phyloP scores from a whole-genome alignment of 37 sponge, comb jelly and placozoan species.

The Theonella swinhoei region DNA sequence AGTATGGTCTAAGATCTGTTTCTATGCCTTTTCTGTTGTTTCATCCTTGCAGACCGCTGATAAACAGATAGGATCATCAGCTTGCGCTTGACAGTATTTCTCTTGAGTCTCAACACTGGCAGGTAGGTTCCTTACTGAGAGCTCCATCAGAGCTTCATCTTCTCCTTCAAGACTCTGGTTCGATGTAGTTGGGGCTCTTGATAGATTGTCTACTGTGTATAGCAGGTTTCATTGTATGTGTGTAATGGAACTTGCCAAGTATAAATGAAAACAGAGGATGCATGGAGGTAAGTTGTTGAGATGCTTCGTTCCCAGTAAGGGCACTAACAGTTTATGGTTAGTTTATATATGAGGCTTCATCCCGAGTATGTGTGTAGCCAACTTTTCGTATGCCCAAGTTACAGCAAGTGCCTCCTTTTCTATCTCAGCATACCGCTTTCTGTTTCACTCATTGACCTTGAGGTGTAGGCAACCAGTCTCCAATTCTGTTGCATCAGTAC shows the following conservation, averaged over 20 bases:
- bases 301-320: slow-evolving; percentile 26
- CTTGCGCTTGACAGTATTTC: slow-evolving; percentile 16
- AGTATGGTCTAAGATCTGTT: slow-evolving; percentile 3
- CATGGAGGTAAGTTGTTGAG: not conserved
- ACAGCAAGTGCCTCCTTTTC: too few relatives aligned
- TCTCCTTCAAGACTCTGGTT: not conserved
- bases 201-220: slow-evolving; percentile 34
- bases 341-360: not conserved
- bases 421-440: slow-evolving; percentile 51
- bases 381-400: too few relatives aligned
- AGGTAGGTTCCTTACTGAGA: slow-evolving; percentile 1
- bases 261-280: not conserved
- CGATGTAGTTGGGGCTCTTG: slow-evolving; percentile 14
- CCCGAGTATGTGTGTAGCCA: not conserved
- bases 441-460: slow-evolving; percentile 39
- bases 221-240: not conserved
- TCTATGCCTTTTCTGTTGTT: slow-evolving; percentile 4
- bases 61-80: slow-evolving; percentile 9
- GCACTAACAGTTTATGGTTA: slow-evolving; percentile 31
- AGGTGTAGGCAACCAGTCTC: slow-evolving; percentile 47
- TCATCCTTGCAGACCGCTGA: slow-evolving; percentile 27
- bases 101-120: slow-evolving; percentile 2
- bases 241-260: not conserved
- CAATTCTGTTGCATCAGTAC: slow-evolving; percentile 32
- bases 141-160: slow-evolving; percentile 10